Conservation (phyloP, 2,113 vertebrate species). For the Sinocyclocheilus rhinocerous region DNA sequence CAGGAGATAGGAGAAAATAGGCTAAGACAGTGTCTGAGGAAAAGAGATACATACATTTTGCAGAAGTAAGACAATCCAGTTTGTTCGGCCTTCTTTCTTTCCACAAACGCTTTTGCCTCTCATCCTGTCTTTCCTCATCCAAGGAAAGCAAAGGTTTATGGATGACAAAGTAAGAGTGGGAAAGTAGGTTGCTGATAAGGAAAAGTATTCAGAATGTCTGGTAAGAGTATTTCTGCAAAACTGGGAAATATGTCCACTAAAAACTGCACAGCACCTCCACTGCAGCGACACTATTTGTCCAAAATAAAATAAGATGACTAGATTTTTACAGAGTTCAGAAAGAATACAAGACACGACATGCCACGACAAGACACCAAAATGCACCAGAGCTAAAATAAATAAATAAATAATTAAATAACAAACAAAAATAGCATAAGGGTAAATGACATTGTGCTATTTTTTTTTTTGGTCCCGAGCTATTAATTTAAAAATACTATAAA, state of each 20-base stretch:
- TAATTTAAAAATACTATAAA: too few relatives aligned
- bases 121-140: constrained; percentile 1
- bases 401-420: too few relatives aligned
- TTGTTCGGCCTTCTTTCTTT: neutral
- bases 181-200: constrained; percentile 12
- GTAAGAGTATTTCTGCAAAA: neutral
- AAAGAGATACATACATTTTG: constrained; percentile 24
- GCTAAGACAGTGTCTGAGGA: constrained; percentile 4
- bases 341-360: neutral
- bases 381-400: too few relatives aligned
- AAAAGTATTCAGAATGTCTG: neutral
- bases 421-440: too few relatives aligned
- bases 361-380: neutral
- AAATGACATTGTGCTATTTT: too few relatives aligned
- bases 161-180: neutral
- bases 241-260: neutral
- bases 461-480: too few relatives aligned
- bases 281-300: neutral
- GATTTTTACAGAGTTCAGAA: neutral
- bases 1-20: constrained; percentile 24
- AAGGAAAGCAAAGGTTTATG: constrained; percentile 16
- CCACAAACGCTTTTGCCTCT: neutral
- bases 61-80: constrained; percentile 27
- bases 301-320: neutral
- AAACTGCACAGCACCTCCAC: neutral